Evolutionary conservation across 2,797 vertebrate genomes (phyloP), one percentile per base, ranked within the genome.

Genomic region (Neosilurus hyrtlii): DNA sequence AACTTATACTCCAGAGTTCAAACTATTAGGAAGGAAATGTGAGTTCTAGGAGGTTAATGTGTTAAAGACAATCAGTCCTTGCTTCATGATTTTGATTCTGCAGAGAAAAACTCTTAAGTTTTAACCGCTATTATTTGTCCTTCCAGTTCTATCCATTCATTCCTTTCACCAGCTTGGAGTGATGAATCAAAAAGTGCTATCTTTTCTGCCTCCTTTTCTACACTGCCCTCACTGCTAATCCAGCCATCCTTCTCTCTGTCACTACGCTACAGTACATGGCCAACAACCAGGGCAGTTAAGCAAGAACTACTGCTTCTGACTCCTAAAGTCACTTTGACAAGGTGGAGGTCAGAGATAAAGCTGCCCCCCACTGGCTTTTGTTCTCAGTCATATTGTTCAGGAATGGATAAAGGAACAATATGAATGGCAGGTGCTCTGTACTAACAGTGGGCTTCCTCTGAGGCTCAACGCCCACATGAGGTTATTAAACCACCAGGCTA

Each of bases 381-480:
- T 91, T 92, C 92, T 88, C 92, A 90, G 90, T 89, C 88, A 89
- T 90, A 72, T 81, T 51, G 68, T 90, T 7, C 85, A 84, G 49
- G 76, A 49, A 75, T n/a, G 86, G 89, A 92, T 90, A 91, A 92
- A 87, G 87, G 86, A 88, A 90, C 89, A 91, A 90, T 91, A 87
- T 90, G 91, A 92, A 91, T 90, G 90, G 89, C 92, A 93, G 93
- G 91, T 93, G 91, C 89, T 87, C 82, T 0, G 59, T 35, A 75
- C 89, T 90, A 90, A 91, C 90, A 91, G 91, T 86, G 80, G 71
- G 30, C 10, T 52, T 24, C 62, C 73, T 82, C 73, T 30, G 61
- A 79, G 83, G 57, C 70, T 73, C 74, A 30, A 56, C 37, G 81
- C 80, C 70, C 71, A 81, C 87, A 72, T 2, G 22, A 73, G 70